A percentile compares a stretch with the other conserved stretches of the same genome.
phyloP scores from a whole-genome alignment of 2,113 vertebrate species.

The Channa maculata region DNA sequence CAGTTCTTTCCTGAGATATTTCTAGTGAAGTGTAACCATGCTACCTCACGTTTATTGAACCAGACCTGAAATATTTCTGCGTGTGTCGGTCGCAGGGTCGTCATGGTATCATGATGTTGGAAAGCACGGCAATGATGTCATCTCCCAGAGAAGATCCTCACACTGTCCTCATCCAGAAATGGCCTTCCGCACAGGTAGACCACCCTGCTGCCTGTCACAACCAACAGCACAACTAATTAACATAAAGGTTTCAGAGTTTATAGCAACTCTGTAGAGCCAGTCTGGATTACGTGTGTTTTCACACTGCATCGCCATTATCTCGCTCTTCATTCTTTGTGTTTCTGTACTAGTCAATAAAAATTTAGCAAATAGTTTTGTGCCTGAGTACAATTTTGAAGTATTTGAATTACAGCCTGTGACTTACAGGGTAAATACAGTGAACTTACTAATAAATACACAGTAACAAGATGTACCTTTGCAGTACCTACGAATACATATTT shows the following conservation, averaged over 20 bases:
- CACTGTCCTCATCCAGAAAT: conserved; percentile 82
- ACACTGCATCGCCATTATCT: no score
- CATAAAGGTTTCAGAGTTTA: not conserved
- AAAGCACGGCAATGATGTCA: conserved; percentile 79
- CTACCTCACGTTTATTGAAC: no score
- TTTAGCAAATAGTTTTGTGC: not conserved
- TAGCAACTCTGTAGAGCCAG: not conserved
- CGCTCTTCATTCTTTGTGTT: no score
- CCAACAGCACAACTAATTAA: no score
- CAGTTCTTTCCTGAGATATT: no score
- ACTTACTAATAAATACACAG: no score
- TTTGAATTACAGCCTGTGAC: not conserved
- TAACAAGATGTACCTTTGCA: no score
- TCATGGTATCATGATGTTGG: conserved; percentile 83
- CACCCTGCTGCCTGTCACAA: not conserved
- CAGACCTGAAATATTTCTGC: not conserved
- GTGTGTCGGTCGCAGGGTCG: conserved; percentile 84
- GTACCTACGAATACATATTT: no score
- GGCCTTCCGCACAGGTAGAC: conserved; percentile 83
- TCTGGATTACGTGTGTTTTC: no score
- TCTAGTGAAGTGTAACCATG: no score
- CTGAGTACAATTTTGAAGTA: not conserved
- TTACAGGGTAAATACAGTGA: no score
- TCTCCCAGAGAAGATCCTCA: conserved; percentile 80
- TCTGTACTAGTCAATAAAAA: no score